Evolutionary conservation across 1,140 invertebrate species (phyloP).

Genomic region (Saccostrea cuccullata): DNA sequence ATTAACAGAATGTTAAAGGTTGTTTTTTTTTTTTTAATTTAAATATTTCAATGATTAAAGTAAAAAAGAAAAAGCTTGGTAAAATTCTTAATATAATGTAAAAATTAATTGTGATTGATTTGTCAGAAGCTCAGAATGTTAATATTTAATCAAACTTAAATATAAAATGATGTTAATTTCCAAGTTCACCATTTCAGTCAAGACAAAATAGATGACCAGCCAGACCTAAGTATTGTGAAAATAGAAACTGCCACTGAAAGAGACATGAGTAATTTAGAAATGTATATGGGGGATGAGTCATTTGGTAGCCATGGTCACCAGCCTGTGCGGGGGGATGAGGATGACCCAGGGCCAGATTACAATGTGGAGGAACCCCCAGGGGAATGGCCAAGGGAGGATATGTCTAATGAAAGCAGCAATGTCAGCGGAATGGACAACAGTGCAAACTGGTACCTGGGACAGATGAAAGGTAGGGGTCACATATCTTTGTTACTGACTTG

Average conservation of each 20-base stretch:
- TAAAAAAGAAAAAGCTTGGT: too few species aligned
- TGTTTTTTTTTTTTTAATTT: not conserved
- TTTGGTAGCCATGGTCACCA: constrained; percentile 3
- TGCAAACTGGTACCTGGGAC: constrained; percentile 43
- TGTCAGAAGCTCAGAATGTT: not conserved
- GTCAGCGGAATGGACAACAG: constrained; percentile 42
- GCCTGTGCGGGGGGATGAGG: constrained; percentile 1
- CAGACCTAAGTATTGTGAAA: constrained; percentile 47
- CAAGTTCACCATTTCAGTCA: not conserved
- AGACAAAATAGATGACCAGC: constrained; percentile 8
- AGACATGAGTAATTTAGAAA: constrained; percentile 39
- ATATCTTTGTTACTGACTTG: not conserved
- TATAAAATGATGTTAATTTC: too few species aligned
- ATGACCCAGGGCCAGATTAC: constrained; percentile 25
- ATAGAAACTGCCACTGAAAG: constrained; percentile 28
- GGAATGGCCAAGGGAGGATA: constrained; percentile 41
- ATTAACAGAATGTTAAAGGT: not conserved
- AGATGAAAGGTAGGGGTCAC: constrained; percentile 44
- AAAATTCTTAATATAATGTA: too few species aligned
- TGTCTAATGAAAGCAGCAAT: constrained; percentile 46
- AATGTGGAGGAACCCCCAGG: constrained; percentile 43
- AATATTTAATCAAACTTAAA: too few species aligned
- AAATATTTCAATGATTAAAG: not conserved
- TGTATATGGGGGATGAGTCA: constrained; percentile 40
- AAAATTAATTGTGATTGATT: not conserved